Conservation (phyloP, 2,888 invertebrate genomes). For the Hetaerina titia region DNA sequence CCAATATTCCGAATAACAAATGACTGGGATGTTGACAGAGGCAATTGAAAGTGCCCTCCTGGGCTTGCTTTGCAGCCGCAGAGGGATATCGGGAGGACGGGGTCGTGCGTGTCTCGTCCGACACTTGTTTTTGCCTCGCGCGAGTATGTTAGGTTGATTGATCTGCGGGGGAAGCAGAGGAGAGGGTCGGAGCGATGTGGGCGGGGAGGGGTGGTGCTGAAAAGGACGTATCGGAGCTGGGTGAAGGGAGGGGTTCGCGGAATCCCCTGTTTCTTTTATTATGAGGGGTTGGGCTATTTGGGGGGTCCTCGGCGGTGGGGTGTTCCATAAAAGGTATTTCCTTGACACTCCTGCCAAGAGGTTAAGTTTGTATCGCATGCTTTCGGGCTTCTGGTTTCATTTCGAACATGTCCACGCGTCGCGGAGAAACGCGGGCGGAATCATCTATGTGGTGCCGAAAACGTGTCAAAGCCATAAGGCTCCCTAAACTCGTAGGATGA, state of each 20-base stretch:
- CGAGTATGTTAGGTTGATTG: slow-evolving; percentile 48
- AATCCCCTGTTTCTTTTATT: slow-evolving; percentile 64
- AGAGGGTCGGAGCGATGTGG: background rate
- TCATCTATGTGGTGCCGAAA: background rate
- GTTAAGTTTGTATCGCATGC: background rate
- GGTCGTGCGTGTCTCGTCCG: slow-evolving; percentile 46
- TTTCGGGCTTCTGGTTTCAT: background rate
- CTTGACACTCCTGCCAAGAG: background rate
- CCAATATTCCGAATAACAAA: no score
- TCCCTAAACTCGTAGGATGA: no score
- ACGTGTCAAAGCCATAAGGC: no score
- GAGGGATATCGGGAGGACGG: background rate
- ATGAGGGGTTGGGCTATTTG: slow-evolving; percentile 25
- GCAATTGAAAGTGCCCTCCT: background rate
- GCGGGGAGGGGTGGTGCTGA: slow-evolving; percentile 7
- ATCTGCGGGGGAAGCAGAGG: slow-evolving; percentile 32
- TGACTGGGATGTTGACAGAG: background rate
- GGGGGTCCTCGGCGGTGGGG: background rate
- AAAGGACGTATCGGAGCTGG: background rate
- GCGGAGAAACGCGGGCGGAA: background rate
- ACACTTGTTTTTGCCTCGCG: slow-evolving; percentile 36
- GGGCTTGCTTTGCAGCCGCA: background rate
- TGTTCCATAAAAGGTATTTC: slow-evolving; percentile 2
- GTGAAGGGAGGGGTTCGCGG: slow-evolving; percentile 37
- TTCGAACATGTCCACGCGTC: background rate